These are phyloP conservation scores for Seira musarum DNA, from an alignment of 2,888 invertebrate genomes.

Conservation along the genomic window DNA sequence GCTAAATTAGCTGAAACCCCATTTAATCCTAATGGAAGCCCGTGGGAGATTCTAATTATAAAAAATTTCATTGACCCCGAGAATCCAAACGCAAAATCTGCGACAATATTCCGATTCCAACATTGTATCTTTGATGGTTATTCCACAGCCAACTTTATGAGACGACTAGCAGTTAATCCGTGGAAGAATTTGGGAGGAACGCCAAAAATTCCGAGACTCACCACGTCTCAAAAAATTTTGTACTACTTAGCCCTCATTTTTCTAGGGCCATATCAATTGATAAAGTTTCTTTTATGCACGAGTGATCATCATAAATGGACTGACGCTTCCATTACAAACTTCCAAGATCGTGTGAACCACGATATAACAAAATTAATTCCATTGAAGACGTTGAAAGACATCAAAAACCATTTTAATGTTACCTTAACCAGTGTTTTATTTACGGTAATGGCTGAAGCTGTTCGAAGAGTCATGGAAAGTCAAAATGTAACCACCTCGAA, in stretches of 20 bases:
- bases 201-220: neutral
- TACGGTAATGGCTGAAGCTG: neutral
- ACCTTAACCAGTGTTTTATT: conserved; percentile 7
- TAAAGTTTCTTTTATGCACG: conserved; percentile 12
- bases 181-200: conserved; percentile 7
- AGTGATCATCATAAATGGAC: conserved; percentile 24
- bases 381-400: conserved; percentile 17
- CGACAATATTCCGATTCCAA: conserved; percentile 25
- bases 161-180: conserved; percentile 24
- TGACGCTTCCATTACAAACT: neutral
- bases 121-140: conserved; percentile 45
- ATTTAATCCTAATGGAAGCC: conserved; percentile 16
- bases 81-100: conserved; percentile 33
- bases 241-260: neutral
- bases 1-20: conserved; percentile 8
- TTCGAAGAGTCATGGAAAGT: conserved; percentile 11
- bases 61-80: conserved; percentile 21
- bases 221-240: neutral
- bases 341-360: conserved; percentile 11
- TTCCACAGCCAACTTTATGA: conserved; percentile 21
- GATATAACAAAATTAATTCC: conserved; percentile 7
- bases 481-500: neutral
- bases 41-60: conserved; percentile 32
- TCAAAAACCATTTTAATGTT: conserved; percentile 36
- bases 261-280: conserved; percentile 21